A percentile compares a stretch with the other conserved stretches of the same genome.
Evolutionary conservation across 2,888 invertebrate genomes (phyloP).

Genomic region (Anoplius nigerrimus): DNA sequence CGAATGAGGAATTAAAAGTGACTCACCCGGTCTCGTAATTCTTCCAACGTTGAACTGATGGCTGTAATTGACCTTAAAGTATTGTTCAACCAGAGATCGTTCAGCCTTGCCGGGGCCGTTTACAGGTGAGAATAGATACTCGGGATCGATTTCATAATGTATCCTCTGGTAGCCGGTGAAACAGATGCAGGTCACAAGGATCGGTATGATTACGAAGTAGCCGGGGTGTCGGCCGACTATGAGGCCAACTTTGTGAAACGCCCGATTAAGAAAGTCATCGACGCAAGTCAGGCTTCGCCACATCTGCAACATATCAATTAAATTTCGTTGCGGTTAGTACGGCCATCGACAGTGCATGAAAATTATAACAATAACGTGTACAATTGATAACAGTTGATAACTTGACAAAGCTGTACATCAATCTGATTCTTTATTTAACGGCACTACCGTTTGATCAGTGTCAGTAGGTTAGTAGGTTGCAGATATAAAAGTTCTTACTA

Average conservation of each 20-base stretch:
- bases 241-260: constrained; percentile 88
- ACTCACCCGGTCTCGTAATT: constrained; percentile 89
- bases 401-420: no score
- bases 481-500: no score
- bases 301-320: constrained; percentile 83
- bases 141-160: constrained; percentile 93
- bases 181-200: constrained; percentile 87
- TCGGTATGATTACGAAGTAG: constrained; percentile 92
- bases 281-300: constrained; percentile 84
- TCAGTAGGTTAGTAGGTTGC: no score
- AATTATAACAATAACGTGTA: no score
- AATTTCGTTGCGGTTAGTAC: no score
- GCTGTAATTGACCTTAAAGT: constrained; percentile 92
- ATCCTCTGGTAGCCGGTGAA: constrained; percentile 92
- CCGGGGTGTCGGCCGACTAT: constrained; percentile 89
- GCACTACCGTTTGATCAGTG: no score
- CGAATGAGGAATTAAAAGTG: background rate
- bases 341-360: no score
- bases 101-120: constrained; percentile 91
- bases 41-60: constrained; percentile 90
- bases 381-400: no score
- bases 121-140: constrained; percentile 93
- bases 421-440: no score
- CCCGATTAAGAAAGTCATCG: constrained; percentile 86
- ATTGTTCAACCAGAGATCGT: constrained; percentile 86